Evolutionary conservation across 2,113 vertebrate genomes (phyloP).

Genomic region (Cacatua alba): DNA sequence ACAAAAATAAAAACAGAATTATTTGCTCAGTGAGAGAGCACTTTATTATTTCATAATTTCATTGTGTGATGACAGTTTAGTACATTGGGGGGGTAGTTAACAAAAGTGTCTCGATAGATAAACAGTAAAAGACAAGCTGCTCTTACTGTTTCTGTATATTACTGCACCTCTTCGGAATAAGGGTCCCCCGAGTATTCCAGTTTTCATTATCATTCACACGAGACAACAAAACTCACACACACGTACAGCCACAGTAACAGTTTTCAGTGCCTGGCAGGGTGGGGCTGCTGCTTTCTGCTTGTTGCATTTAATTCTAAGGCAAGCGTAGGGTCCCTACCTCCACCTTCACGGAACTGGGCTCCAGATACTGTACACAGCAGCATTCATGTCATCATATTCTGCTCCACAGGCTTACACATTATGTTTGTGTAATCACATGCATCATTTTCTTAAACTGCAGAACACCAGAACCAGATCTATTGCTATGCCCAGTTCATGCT

Average conservation of each 20-base stretch:
- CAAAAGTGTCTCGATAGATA: neutral
- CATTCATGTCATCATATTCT: neutral
- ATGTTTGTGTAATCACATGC: neutral
- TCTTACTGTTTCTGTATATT: neutral
- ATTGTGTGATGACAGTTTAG: conserved; percentile 3
- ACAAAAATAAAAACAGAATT: neutral
- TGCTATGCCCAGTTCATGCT: neutral
- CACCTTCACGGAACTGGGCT: neutral
- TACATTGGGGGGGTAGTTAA: neutral
- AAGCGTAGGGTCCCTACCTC: neutral
- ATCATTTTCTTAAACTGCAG: neutral
- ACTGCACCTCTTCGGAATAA: neutral
- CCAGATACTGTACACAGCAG: neutral
- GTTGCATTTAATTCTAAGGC: conserved; percentile 7
- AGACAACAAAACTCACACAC: conserved; percentile 38
- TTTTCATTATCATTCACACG: conserved; percentile 52
- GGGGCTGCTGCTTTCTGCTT: neutral
- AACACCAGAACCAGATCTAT: neutral
- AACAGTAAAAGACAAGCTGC: neutral
- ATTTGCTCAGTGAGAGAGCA: neutral
- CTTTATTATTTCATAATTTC: conserved; percentile 48
- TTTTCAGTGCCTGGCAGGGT: neutral
- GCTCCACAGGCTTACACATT: neutral
- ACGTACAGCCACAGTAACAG: neutral
- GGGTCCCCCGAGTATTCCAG: neutral